Evolutionary conservation across 2,797 vertebrate genomes (phyloP), one percentile per base, ranked within the genome.

Genomic region (Naso thynnoides): DNA sequence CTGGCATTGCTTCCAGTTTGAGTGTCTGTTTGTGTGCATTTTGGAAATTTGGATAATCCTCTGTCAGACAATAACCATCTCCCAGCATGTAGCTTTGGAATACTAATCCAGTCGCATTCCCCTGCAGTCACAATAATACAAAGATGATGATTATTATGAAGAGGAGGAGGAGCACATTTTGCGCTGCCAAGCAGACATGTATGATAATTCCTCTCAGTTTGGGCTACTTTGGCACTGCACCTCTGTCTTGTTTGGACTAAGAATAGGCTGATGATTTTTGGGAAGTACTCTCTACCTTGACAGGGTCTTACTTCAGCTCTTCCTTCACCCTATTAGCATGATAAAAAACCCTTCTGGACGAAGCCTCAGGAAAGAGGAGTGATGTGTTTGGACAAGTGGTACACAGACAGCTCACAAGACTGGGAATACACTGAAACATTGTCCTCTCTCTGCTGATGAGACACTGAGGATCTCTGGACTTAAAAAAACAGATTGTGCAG

Each of bases 1-100:
- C 24, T 21, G 8, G n/a, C 49, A 5, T 4, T n/a, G 19, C 62
- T 6, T 59, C 29, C 48, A 1, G 21, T 68, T 49, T 8, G 50
- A 56, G 59, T 24, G 19, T 21, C 13, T 57, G 11, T 44, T n/a
- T 54, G 15, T 39, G n/a, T 58, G 39, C 47, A 18, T 61, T 59
- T 57, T 33, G 50, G 50, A 61, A 42, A 19, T 57, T 54, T 48
- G 74, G 74, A 76, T 83, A 82, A 87, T 89, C 84, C 63, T 36
- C 38, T 50, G 31, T 38, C 24, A 39, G 45, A 70, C 62, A 45
- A 64, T 29, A 67, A 48, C 41, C 27, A 21, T 47, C 56, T 14
- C 45, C 62, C 55, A 58, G 41, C 74, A 67, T 76, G 81, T 73
- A 74, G 61, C 31, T 0, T 52, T 53, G 1, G 10, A 19, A 54